These are phyloP conservation scores for Anthrax anthrax DNA, from an alignment of 2,888 invertebrate genomes.

Conservation along the genomic window DNA sequence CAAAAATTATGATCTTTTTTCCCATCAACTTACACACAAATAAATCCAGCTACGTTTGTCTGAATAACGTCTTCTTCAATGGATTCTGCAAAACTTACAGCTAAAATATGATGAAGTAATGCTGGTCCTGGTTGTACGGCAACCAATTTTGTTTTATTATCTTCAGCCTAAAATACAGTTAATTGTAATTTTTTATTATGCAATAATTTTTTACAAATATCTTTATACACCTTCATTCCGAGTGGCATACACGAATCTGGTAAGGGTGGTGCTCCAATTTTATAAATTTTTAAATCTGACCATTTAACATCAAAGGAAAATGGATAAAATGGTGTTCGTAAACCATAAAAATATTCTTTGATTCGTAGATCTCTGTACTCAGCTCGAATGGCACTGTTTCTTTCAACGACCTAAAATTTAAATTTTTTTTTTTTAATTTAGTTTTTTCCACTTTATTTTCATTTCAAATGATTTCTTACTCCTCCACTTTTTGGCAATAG, in stretches of 20 bases:
- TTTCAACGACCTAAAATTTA: slow-evolving; percentile 60
- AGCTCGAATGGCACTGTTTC: slow-evolving; percentile 53
- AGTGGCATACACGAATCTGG: slow-evolving; percentile 94
- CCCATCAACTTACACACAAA: slow-evolving; percentile 73
- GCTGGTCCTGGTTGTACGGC: slow-evolving; percentile 59
- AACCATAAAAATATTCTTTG: slow-evolving; percentile 92
- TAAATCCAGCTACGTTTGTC: slow-evolving; percentile 78
- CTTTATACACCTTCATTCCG: slow-evolving; percentile 59
- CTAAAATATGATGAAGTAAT: slow-evolving; percentile 75
- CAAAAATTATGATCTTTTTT: too few species aligned
- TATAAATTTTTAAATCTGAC: slow-evolving; percentile 76
- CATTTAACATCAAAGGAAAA: slow-evolving; percentile 91
- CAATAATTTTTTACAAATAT: slow-evolving; percentile 11
- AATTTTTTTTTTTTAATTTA: not conserved
- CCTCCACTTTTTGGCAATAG: slow-evolving; percentile 93
- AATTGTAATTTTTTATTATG: not conserved
- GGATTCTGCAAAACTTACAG: slow-evolving; percentile 73
- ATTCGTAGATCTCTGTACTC: slow-evolving; percentile 70
- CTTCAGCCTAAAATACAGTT: slow-evolving; percentile 39
- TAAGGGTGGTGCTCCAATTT: slow-evolving; percentile 84
- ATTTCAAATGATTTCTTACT: slow-evolving; percentile 39
- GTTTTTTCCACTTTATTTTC: too few species aligned
- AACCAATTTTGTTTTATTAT: slow-evolving; percentile 81
- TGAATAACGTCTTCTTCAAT: slow-evolving; percentile 74
- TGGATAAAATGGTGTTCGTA: slow-evolving; percentile 66